These are phyloP conservation scores for Oenanthe melanoleuca DNA, from an alignment of 2,113 vertebrate genomes.

Conservation along the genomic window DNA sequence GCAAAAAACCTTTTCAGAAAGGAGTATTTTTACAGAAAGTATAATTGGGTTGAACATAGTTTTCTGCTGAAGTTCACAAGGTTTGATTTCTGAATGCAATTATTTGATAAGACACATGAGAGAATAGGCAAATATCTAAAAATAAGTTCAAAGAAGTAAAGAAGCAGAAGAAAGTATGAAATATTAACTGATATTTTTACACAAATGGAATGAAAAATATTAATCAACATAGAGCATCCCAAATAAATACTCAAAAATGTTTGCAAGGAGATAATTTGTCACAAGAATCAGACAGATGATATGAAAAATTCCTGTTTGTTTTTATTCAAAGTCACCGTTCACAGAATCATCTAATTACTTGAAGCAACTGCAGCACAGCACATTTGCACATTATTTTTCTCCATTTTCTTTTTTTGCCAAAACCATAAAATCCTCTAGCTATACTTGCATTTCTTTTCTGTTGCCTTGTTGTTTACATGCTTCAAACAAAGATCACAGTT, in stretches of 20 bases:
- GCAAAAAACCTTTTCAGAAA: constrained; percentile 39
- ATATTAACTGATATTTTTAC: constrained; percentile 60
- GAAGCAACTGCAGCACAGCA: not conserved
- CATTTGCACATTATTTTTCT: constrained; percentile 12
- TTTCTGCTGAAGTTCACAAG: constrained; percentile 42
- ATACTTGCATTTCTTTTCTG: not conserved
- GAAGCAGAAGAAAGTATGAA: constrained; percentile 64
- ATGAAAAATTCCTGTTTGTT: constrained; percentile 42
- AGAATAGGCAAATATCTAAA: constrained; percentile 66
- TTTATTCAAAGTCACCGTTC: not conserved
- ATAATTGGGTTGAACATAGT: constrained; percentile 33
- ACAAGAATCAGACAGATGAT: constrained; percentile 46
- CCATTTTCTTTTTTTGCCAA: not conserved
- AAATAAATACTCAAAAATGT: constrained; percentile 51
- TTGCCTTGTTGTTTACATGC: not conserved
- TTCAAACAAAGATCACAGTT: not conserved
- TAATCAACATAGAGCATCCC: constrained; percentile 22
- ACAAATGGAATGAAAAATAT: constrained; percentile 61
- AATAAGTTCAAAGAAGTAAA: constrained; percentile 66
- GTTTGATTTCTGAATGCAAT: constrained; percentile 49
- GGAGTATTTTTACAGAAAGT: constrained; percentile 52
- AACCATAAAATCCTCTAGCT: not conserved
- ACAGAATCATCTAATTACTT: constrained; percentile 12
- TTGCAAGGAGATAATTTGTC: constrained; percentile 59
- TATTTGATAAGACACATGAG: constrained; percentile 58